Base-by-base conservation (phyloP, 2,113 vertebrate species). In the Notarius lentiginosus region DNA sequence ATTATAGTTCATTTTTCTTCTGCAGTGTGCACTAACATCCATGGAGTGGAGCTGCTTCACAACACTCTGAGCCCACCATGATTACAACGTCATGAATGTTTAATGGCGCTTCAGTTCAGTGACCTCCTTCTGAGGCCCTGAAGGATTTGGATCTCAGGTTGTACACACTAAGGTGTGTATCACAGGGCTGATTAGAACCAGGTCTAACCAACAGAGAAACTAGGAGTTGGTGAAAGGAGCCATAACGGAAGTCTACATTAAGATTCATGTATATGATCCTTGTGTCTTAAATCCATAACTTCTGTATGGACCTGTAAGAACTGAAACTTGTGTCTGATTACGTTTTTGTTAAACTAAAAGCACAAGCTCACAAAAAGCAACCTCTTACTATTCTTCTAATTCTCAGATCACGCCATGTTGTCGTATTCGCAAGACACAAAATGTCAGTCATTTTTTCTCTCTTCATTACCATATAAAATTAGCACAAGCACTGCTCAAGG, bases 111-210 rank as follows among this genome's bases (percentile, higher is more conserved):
- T 90, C 85, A 91, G 90, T 91, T 90, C 90, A 91, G 88, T 94
- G 93, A 94, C 93, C 94, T 93, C 89, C 83, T 95, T 94, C 88
- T 91, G 84, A 92, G 90, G 89, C 91, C 92, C 89, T 89, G 83
- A 83, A 91, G 92, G 90, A 92, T 88, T 83, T 93, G 87, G 86
- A 90, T 55, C 34, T 87, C 63, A 76, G 82, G 83, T 82, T 87
- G 86, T 86, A 88, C n/a, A 63, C 47, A 80, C 22, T 66, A 79
- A 85, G 61, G 84, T 63, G 41, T 87, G 47, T 82, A 85, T 77
- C 79, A 85, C 34, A 30, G 24, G 22, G 8, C 27, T 66, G n/a
- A 41, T 24, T 61, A 24, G 76, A 68, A 20, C 2, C 41, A 61
- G 56, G 0, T 61, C 17, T 86, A 80, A 22, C 30, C 55, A 61